Percentiles rank a stretch among this genome's conserved stretches.
phyloP scores from a whole-genome alignment of 2,797 vertebrate species.

The Eutrigla gurnardus region DNA sequence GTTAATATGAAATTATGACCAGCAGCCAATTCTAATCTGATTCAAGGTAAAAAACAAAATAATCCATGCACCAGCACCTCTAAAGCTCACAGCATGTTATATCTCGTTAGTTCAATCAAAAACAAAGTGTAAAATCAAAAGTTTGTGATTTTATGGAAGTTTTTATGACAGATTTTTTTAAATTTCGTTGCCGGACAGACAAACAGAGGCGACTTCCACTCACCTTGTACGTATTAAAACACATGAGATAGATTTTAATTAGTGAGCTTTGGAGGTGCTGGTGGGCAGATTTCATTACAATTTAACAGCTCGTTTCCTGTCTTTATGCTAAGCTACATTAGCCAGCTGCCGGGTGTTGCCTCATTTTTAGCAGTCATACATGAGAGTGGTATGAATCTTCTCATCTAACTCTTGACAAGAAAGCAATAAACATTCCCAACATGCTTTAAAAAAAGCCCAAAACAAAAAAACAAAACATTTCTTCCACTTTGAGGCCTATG shows the following conservation, averaged over 20 bases:
- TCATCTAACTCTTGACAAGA: neutral
- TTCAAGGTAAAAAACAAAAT: neutral
- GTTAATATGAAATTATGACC: neutral
- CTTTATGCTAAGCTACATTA: constrained; percentile 1
- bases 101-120: neutral
- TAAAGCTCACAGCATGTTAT: neutral
- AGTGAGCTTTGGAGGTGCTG: neutral
- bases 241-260: neutral
- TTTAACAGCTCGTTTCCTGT: neutral
- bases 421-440: neutral
- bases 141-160: too few relatives aligned
- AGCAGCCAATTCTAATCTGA: neutral
- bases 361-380: neutral
- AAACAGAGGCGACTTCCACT: neutral
- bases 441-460: neutral
- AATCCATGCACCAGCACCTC: neutral
- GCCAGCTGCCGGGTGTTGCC: neutral
- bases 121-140: neutral
- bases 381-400: neutral
- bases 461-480: constrained; percentile 7
- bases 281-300: neutral
- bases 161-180: too few relatives aligned
- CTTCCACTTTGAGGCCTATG: constrained; percentile 10
- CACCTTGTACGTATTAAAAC: neutral
- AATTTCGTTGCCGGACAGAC: too few relatives aligned